phyloP scores from a whole-genome alignment of 2,888 invertebrate genomes.

The Nysson spinosus region DNA sequence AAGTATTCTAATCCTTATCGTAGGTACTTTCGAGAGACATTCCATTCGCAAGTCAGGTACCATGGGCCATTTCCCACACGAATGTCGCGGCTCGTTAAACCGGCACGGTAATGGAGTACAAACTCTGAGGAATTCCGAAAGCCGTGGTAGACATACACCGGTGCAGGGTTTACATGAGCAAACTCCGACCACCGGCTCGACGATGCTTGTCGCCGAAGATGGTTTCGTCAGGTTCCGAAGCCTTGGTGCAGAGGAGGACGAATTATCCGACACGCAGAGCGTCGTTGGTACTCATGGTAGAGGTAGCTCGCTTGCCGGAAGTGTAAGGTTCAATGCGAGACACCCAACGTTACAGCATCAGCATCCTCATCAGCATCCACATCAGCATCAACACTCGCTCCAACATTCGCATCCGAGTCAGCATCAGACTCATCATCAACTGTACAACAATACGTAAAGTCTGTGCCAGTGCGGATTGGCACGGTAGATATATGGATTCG shows the following conservation, averaged over 20 bases:
- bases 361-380: slow-evolving; percentile 67
- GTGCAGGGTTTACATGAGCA: slow-evolving; percentile 77
- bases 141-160: slow-evolving; percentile 68
- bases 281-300: slow-evolving; percentile 71
- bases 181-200: slow-evolving; percentile 78
- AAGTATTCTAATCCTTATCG: slow-evolving; percentile 19
- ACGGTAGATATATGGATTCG: no score
- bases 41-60: slow-evolving; percentile 81
- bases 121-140: slow-evolving; percentile 78
- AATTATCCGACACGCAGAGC: slow-evolving; percentile 71
- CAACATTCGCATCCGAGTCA: slow-evolving; percentile 72
- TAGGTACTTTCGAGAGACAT: slow-evolving; percentile 74
- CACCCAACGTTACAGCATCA: slow-evolving; percentile 66
- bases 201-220: slow-evolving; percentile 94
- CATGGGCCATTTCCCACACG: slow-evolving; percentile 80
- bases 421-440: slow-evolving; percentile 72
- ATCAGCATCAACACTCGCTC: slow-evolving; percentile 68
- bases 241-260: slow-evolving; percentile 78
- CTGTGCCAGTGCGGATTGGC: slow-evolving; percentile 38
- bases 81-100: slow-evolving; percentile 74
- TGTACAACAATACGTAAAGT: slow-evolving; percentile 75
- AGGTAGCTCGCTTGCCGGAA: slow-evolving; percentile 72
- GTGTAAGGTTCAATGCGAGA: slow-evolving; percentile 72
- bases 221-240: slow-evolving; percentile 92
- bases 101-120: slow-evolving; percentile 79